Conservation (phyloP, 2,797 vertebrate genomes). For the Enteromius viviparus region DNA sequence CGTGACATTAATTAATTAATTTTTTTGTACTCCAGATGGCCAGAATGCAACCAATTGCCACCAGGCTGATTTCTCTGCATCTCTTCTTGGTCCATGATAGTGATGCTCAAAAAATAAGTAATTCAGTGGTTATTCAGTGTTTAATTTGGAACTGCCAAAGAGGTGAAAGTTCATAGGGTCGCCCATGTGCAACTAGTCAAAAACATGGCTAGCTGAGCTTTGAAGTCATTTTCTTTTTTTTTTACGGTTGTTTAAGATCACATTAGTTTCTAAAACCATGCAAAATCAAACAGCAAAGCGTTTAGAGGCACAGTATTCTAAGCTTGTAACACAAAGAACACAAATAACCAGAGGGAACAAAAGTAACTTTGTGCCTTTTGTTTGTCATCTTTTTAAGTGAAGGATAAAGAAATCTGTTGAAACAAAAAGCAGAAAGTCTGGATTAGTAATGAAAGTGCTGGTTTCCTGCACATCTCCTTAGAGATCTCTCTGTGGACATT, state of each 20-base stretch:
- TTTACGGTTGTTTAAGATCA: constrained; percentile 7
- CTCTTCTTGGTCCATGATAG: not conserved
- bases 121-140: constrained; percentile 54
- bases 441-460: constrained; percentile 56
- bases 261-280: constrained; percentile 9
- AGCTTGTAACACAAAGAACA: not conserved
- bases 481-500: constrained; percentile 47
- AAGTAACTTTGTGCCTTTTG: not conserved
- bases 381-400: not conserved
- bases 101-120: constrained; percentile 33
- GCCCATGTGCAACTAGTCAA: constrained; percentile 43
- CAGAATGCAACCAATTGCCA: not conserved
- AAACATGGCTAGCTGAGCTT: constrained; percentile 47
- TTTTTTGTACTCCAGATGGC: not conserved
- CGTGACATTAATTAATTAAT: not conserved
- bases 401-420: constrained; percentile 21
- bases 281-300: not conserved
- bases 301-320: not conserved
- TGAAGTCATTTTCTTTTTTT: constrained; percentile 40
- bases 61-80: not conserved
- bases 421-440: constrained; percentile 51
- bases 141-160: constrained; percentile 45
- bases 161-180: constrained; percentile 50
- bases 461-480: constrained; percentile 22
- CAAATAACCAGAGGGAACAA: not conserved